Base-by-base conservation (phyloP, 2,888 invertebrate species). In the Venusia cambrica region DNA sequence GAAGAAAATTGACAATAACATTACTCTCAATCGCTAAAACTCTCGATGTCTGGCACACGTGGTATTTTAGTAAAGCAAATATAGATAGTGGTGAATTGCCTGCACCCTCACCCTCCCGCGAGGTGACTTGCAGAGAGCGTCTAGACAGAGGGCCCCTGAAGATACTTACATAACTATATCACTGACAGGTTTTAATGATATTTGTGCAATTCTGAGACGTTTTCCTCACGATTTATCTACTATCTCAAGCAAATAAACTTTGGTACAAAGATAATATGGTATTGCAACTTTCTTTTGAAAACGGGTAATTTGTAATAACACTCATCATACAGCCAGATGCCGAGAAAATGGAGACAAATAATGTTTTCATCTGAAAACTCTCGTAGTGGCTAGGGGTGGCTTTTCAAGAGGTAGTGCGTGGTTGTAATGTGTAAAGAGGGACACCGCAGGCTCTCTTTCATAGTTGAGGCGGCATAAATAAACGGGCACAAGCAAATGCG, bases 91-190 rank as follows among this genome's bases (percentile, higher is more conserved):
- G 64, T 62, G 70, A 70, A 68, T 67, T 68, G 61, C 62, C 64
- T 51, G 65, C 79, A 72, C 84, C 84, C 85, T 84, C 83, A 66
- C 81, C 80, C 84, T 79, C 61, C 55, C 54, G 45, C 48, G 66
- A 71, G 70, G 73, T 73, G 78, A 78, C 78, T 79, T 72, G 81
- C 77, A 72, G 66, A 66, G 73, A 75, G 74, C 67, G 85, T 87
- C 85, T 87, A 87, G 85, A 85, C 84, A 77, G 71, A 77, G 80
- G 80, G 73, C 66, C 73, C 73, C 60, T 57, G 55, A 58, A 57
- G 54, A 55, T 62, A 59, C 54, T 54, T 59, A 45, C 57, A 64
- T 62, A 62, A 57, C 57, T 52, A 57, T 56, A 58, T 59, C 51
- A 48, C 47, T 55, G 50, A 54, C 51, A 40, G 44, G 56, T 62